These are phyloP conservation scores for Accipiter virgatus DNA, from an alignment of 2,113 vertebrate species.

Conservation along the genomic window DNA sequence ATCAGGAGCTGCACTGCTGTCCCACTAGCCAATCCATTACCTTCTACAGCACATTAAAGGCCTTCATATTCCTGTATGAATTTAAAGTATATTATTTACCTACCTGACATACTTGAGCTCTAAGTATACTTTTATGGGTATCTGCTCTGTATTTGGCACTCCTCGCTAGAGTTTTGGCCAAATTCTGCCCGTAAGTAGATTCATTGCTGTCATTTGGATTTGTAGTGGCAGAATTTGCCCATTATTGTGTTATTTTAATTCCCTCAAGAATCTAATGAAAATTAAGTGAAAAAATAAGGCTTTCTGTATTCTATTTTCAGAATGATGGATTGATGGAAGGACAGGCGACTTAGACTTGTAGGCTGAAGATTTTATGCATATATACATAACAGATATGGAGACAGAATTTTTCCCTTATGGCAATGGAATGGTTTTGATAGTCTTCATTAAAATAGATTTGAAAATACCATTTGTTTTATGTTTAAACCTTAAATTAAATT, in stretches of 20 bases:
- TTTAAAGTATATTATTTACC: background rate
- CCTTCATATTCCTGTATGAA: background rate
- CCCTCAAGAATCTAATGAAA: slow-evolving; percentile 67
- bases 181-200: background rate
- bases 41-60: background rate
- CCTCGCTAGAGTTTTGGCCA: background rate
- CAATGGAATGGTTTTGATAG: slow-evolving; percentile 66
- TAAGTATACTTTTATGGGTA: background rate
- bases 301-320: slow-evolving; percentile 64
- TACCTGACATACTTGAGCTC: background rate
- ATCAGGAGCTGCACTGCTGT: background rate
- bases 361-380: slow-evolving; percentile 64
- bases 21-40: background rate
- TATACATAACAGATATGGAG: slow-evolving; percentile 64
- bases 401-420: slow-evolving; percentile 66
- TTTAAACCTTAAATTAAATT: slow-evolving; percentile 71
- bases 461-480: slow-evolving; percentile 71
- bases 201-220: slow-evolving; percentile 62
- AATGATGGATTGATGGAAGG: slow-evolving; percentile 65
- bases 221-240: slow-evolving; percentile 64
- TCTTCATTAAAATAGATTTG: slow-evolving; percentile 67
- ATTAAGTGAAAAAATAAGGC: slow-evolving; percentile 66
- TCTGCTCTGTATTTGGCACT: slow-evolving; percentile 15
- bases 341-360: slow-evolving; percentile 54
- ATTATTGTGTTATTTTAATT: slow-evolving; percentile 69